Evolutionary conservation across 37 sponge, comb jelly and placozoan genomes (phyloP), one percentile per base, ranked within the genome.

Genomic region (Halichondria panicea): DNA sequence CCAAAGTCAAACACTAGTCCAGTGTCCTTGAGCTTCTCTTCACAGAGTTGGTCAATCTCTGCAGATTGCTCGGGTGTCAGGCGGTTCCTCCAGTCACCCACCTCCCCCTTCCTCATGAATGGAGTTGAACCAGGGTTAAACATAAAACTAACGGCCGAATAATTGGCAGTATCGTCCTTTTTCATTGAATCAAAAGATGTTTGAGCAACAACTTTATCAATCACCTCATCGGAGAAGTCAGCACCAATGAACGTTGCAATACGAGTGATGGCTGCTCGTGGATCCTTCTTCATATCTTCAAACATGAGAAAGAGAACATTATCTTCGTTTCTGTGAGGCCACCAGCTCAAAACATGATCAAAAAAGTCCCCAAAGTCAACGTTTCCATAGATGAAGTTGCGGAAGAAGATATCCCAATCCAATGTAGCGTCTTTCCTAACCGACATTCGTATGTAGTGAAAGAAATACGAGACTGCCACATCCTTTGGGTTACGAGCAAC

Each of bases 401-500:
- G 43, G 3, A 40, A 67, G 24, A 40, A 67, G 7, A 42, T 3
- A 3, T 67, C 68, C 68, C 68, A 67, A 3, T 59, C 60, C n/a
- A n/a, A 27, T 25, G 27, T 59, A 8, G 50, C 50, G 9, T n/a
- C n/a, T n/a, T n/a, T n/a, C n/a, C n/a, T n/a, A n/a, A n/a, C n/a
- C n/a, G n/a, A n/a, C n/a, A n/a, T n/a, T n/a, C n/a, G n/a, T n/a
- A n/a, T n/a, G n/a, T n/a, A n/a, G n/a, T n/a, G n/a, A n/a, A n/a
- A n/a, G n/a, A n/a, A 85, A 27, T 76, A 53, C 6, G 91, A 91
- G 27, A 91, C 91, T 3, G 63, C 43, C 6, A 80, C 80, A 63
- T 91, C 91, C 43, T 86, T 85, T 3, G 91, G 91, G 70, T 91
- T 86, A 19, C 91, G 48, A 5, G 42, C 66, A 28, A 81, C 82